phyloP scores from a whole-genome alignment of 2,113 vertebrate species.

The Laticauda colubrina region DNA sequence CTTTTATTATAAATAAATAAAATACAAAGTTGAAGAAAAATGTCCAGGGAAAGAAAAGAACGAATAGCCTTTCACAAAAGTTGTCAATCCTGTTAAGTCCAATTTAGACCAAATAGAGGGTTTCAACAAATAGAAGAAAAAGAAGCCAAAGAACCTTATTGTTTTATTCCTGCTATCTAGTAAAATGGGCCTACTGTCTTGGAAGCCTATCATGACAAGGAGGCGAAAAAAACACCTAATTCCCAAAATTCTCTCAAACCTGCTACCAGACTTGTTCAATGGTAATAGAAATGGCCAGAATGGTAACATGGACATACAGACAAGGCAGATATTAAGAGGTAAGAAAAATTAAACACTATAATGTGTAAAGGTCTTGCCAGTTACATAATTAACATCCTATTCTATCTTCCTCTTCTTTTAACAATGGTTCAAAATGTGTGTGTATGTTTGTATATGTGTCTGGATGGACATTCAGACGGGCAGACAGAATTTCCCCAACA shows the following conservation, averaged over 20 bases:
- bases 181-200: neutral
- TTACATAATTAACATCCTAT: conserved; percentile 7
- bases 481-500: neutral
- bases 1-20: neutral
- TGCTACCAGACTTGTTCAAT: neutral
- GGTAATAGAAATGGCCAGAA: neutral
- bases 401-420: neutral
- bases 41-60: neutral
- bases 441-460: neutral
- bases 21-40: neutral
- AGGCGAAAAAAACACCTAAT: neutral
- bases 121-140: neutral
- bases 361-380: neutral
- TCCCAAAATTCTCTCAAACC: neutral
- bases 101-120: neutral
- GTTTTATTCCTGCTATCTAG: neutral
- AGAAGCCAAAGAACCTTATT: neutral
- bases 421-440: neutral
- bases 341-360: conserved; percentile 32
- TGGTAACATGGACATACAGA: neutral
- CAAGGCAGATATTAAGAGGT: neutral
- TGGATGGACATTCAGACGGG: neutral
- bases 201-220: neutral
- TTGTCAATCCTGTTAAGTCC: neutral
- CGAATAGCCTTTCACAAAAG: neutral